phyloP scores from a whole-genome alignment of 2,888 invertebrate species.

The Andrena bicolor region DNA sequence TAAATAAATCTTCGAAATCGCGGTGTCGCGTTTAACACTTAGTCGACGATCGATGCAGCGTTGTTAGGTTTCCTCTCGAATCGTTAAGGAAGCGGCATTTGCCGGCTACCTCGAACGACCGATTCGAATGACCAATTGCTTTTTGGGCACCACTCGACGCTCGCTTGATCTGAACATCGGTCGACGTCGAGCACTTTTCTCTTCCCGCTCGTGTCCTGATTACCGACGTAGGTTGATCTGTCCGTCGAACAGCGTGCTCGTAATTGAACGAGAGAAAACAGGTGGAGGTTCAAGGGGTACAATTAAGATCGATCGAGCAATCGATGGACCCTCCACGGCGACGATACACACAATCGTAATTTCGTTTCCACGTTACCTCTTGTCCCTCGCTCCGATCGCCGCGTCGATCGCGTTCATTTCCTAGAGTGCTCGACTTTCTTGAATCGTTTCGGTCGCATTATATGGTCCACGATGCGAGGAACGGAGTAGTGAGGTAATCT shows the following conservation, averaged over 20 bases:
- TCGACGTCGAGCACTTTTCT: slow-evolving; percentile 27
- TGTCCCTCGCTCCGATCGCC: background rate
- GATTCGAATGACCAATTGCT: slow-evolving; percentile 48
- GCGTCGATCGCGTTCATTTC: slow-evolving; percentile 53
- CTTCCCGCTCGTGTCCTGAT: slow-evolving; percentile 5
- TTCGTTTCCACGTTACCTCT: slow-evolving; percentile 8
- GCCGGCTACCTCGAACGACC: slow-evolving; percentile 38
- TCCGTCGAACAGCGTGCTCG: slow-evolving; percentile 9
- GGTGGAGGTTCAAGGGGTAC: slow-evolving; percentile 54
- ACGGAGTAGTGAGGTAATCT: slow-evolving; percentile 26
- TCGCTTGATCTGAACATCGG: slow-evolving; percentile 40
- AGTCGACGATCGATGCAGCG: background rate
- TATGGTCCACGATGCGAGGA: background rate
- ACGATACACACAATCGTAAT: slow-evolving; percentile 41
- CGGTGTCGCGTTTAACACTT: background rate
- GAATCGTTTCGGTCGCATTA: slow-evolving; percentile 46
- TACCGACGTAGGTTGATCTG: background rate
- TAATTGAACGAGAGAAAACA: slow-evolving; percentile 38
- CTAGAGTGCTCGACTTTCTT: slow-evolving; percentile 48
- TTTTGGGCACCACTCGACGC: slow-evolving; percentile 30
- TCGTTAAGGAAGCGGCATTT: slow-evolving; percentile 39
- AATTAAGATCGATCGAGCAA: slow-evolving; percentile 47
- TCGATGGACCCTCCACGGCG: slow-evolving; percentile 2
- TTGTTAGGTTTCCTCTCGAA: slow-evolving; percentile 13
- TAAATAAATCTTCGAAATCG: background rate